Evolutionary conservation across 1,140 invertebrate genomes (phyloP).

Genomic region (Heterodera schachtii): DNA sequence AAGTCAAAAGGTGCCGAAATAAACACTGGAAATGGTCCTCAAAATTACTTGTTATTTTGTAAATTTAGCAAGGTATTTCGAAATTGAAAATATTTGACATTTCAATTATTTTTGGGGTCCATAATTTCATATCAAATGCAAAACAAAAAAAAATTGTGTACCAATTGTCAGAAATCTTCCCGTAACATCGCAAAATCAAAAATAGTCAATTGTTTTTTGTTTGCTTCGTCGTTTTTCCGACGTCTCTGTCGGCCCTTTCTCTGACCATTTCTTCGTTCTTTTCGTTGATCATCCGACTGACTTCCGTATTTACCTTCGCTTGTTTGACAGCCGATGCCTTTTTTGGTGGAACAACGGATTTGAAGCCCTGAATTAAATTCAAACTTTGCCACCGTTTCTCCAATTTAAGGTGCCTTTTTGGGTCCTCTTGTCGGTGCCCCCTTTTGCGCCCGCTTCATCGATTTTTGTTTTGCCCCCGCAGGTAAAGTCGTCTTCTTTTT

Average conservation of each 20-base stretch:
- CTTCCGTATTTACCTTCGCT: slow-evolving; percentile 47
- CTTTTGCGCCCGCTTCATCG: slow-evolving; percentile 41
- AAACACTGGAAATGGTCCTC: too few relatives aligned
- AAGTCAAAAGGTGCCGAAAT: too few relatives aligned
- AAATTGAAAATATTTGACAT: too few relatives aligned
- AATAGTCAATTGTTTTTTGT: background rate
- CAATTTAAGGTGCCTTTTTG: slow-evolving; percentile 29
- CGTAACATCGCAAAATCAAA: too few relatives aligned
- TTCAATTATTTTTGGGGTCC: too few relatives aligned
- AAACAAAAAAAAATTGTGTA: too few relatives aligned
- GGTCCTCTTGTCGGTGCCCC: slow-evolving; percentile 29
- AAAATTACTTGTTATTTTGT: too few relatives aligned
- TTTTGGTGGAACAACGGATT: slow-evolving; percentile 24
- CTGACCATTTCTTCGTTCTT: slow-evolving; percentile 55
- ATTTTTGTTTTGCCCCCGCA: slow-evolving; percentile 50
- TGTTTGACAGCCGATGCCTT: slow-evolving; percentile 24
- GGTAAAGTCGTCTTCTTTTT: slow-evolving; percentile 50
- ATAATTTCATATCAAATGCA: too few relatives aligned
- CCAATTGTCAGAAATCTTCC: too few relatives aligned
- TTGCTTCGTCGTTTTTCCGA: slow-evolving; percentile 36
- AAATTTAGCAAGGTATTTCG: too few relatives aligned
- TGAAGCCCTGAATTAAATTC: slow-evolving; percentile 7
- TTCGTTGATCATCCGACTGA: slow-evolving; percentile 51
- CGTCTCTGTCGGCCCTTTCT: slow-evolving; percentile 43
- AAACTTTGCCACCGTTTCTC: background rate